Evolutionary conservation across 2,113 vertebrate species (phyloP), one percentile per base, ranked within the genome.

Genomic region (Sinocyclocheilus grahami): DNA sequence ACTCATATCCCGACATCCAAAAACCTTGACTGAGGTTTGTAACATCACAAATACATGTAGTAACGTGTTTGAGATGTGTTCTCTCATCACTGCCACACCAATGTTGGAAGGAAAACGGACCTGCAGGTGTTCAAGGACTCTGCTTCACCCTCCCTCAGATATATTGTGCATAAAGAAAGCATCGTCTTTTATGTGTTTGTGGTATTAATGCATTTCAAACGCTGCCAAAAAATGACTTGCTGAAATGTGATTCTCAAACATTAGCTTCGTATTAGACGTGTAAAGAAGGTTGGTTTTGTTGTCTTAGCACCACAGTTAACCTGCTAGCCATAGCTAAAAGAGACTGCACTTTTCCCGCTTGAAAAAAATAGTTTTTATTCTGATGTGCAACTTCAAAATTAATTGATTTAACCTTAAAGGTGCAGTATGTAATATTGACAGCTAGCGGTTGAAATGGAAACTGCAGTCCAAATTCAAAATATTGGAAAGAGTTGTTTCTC

Each of bases 21-120:
- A 55, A 55, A 79, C 48, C 75, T 37, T n/a, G 74, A 10, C 42
- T 62, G 82, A 78, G 71, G 84, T 67, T 81, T 76, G 65, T 75
- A 58, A 65, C 72, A 71, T 48, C 85, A 77, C 71, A 78, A 63
- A 42, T 37, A 74, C 82, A 42, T 69, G 60, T 63, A 63, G 53
- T 62, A 79, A 87, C 82, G 33, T 77, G 51, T 78, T 63, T 37
- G 37, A 48, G 16, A n/a, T 3, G 20, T 11, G 13, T 71, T 86
- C 16, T 12, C 20, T 79, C 60, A 27, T 85, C 46, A 55, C 42
- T 78, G 58, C 37, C 39, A 58, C 46, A 67, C 11, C 42, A 82
- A 3, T 39, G 33, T 16, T 13, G 27, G 14, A 14, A 42, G 55
- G 18, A n/a, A 42, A 79, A 20, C 14, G 78, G 78, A n/a, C 78